These are phyloP conservation scores for Thereva unica DNA, from an alignment of 2,888 invertebrate species.

Conservation along the genomic window DNA sequence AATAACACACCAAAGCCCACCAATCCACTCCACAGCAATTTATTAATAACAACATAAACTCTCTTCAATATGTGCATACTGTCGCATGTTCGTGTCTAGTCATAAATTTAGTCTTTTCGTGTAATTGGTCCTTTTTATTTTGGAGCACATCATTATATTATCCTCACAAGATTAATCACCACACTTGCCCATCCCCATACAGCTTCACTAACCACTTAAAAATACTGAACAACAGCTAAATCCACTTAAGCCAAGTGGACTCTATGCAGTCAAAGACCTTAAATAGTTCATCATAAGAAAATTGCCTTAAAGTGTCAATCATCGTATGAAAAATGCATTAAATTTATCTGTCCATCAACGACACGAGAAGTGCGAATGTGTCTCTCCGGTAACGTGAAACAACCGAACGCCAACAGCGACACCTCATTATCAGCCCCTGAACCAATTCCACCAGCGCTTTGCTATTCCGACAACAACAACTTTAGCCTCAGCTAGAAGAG, in stretches of 20 bases:
- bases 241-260: slow-evolving; percentile 31
- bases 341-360: neutral
- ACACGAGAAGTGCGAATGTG: neutral
- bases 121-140: too few relatives aligned
- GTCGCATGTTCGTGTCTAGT: too few relatives aligned
- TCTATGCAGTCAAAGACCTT: slow-evolving; percentile 17
- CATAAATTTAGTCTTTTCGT: too few relatives aligned
- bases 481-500: too few relatives aligned
- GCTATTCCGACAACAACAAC: too few relatives aligned
- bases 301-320: slow-evolving; percentile 29
- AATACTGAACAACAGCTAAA: slow-evolving; percentile 25
- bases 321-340: slow-evolving; percentile 33
- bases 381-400: slow-evolving; percentile 5
- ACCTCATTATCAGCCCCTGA: too few relatives aligned
- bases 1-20: too few relatives aligned
- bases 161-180: slow-evolving; percentile 2
- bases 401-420: neutral
- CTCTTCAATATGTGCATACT: too few relatives aligned
- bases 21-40: too few relatives aligned
- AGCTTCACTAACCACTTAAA: neutral
- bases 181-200: neutral
- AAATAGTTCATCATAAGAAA: slow-evolving; percentile 34
- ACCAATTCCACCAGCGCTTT: too few relatives aligned
- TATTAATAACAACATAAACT: too few relatives aligned
- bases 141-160: too few relatives aligned